Conservation (phyloP, 2,888 invertebrate species). For the Dasypolia templi region DNA sequence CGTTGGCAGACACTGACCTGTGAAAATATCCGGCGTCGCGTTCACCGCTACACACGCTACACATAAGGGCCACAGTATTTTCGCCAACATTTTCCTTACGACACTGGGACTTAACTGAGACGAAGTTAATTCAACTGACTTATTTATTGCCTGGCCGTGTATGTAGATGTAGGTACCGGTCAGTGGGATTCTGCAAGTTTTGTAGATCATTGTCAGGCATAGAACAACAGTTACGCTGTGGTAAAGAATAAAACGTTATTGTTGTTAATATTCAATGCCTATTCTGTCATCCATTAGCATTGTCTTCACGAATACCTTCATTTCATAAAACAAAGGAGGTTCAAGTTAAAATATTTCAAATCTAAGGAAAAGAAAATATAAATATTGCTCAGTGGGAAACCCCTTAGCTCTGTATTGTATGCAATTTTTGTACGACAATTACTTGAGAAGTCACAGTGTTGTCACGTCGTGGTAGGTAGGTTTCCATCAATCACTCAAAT, state of each 20-base stretch:
- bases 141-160: constrained; percentile 25
- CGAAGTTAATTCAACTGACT: background rate
- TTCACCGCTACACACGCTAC: background rate
- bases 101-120: constrained; percentile 7
- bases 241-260: background rate
- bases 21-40: background rate
- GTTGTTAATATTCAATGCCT: background rate
- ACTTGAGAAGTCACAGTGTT: background rate
- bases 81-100: constrained; percentile 26
- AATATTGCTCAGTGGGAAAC: constrained; percentile 25
- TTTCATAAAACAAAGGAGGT: constrained; percentile 18
- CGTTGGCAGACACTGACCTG: constrained; percentile 28
- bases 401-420: background rate
- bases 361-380: constrained; percentile 7
- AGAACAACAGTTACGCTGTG: background rate
- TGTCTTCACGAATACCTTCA: background rate
- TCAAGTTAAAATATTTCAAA: background rate
- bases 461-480: background rate
- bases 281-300: constrained; percentile 1
- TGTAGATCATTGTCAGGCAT: background rate
- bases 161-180: background rate
- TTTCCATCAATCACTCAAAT: background rate
- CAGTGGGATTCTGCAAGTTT: background rate
- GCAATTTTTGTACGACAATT: background rate
- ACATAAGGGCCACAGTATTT: background rate